Base-by-base conservation (phyloP, 2,888 invertebrate genomes). In the Mechanitis mazaeus region DNA sequence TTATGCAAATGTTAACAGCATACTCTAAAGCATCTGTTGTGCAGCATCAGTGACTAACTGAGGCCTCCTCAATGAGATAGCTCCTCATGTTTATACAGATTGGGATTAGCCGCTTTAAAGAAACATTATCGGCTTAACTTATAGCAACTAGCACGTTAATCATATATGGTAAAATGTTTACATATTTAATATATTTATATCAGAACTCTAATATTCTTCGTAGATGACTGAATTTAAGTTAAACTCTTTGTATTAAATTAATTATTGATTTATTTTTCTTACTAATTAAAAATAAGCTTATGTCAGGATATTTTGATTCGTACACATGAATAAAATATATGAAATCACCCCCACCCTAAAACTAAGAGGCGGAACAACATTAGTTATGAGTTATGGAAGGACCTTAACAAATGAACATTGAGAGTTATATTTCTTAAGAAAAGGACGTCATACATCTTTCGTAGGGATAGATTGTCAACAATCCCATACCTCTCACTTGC, bases 1-100 rank as follows among this genome's bases (percentile, higher is more conserved):
- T 86, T 87, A 87, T 86, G 87, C 83, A 83, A 88, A 88, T 86
- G 77, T 77, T 80, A 82, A 82, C 83, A 80, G 78, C 77, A 75
- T 73, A 72, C 75, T 71, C 73, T 73, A 77, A 77, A 81, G 82
- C 80, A 76, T 77, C 71, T 71, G 72, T 73, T 73, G 74, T 72
- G 74, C 75, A 74, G 73, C 78, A 68, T 70, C 76, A 72, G 75
- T 73, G 73, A 75, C 73, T 75, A 76, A 76, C 76, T 60, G 60
- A 65, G 58, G 60, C 65, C 60, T 59, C 60, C 45, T 63, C 65
- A 55, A 62, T 62, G 60, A 56, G 60, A 58, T 63, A 56, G 55
- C 53, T 28, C 60, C 63, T 65, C 63, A 59, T 61, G 56, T 61
- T 64, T 61, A 64, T 56, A 55, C 54, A 57, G 63, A 63, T 63